Evolutionary conservation across 2,113 vertebrate genomes (phyloP).

Genomic region (Leucosticte australis): DNA sequence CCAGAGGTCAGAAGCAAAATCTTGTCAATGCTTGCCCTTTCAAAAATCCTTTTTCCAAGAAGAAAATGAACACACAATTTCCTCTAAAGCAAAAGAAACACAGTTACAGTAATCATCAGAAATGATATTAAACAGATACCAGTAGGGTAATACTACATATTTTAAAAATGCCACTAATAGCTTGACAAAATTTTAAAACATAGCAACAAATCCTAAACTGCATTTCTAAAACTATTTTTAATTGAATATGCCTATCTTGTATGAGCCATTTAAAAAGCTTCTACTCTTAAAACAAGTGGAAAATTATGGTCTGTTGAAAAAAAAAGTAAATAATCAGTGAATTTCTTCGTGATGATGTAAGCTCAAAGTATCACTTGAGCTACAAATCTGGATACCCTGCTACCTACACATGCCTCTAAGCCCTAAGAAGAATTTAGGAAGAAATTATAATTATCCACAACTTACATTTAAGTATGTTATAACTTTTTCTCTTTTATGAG

Average conservation of each 20-base stretch:
- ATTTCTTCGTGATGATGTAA: neutral
- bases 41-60: neutral
- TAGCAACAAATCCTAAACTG: neutral
- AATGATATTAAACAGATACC: neutral
- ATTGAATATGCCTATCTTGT: neutral
- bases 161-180: neutral
- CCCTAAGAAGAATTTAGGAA: neutral
- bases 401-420: neutral
- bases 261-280: neutral
- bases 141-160: neutral
- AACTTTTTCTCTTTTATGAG: neutral
- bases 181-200: neutral
- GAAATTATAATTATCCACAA: neutral
- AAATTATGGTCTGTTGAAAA: neutral
- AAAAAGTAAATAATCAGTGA: neutral
- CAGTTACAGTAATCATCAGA: neutral
- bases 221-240: neutral
- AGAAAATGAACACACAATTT: neutral
- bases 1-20: neutral
- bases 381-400: neutral
- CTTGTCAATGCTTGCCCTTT: neutral
- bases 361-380: neutral
- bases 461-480: neutral
- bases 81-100: neutral
- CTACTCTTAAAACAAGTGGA: neutral